Evolutionary conservation across 2,888 invertebrate genomes (phyloP).

Genomic region (Melolontha melolontha): DNA sequence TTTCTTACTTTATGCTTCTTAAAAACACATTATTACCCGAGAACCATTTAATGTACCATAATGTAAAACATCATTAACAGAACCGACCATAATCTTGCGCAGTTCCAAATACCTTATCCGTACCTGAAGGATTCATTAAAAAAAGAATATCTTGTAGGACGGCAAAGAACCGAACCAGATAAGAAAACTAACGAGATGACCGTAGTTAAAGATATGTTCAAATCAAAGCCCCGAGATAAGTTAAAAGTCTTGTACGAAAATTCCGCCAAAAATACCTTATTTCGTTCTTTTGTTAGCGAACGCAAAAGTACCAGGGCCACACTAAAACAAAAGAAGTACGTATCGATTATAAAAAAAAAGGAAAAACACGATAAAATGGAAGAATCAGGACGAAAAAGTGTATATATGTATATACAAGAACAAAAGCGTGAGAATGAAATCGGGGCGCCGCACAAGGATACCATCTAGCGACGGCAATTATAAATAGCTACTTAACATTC

Average conservation of each 20-base stretch:
- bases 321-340: too few species aligned
- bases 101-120: neutral
- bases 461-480: slow-evolving; percentile 58
- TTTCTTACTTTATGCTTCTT: too few species aligned
- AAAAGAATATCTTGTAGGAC: slow-evolving; percentile 5
- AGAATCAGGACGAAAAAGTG: slow-evolving; percentile 1
- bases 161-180: slow-evolving; percentile 29
- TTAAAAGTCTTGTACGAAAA: slow-evolving; percentile 63
- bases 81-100: slow-evolving; percentile 8
- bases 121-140: slow-evolving; percentile 25
- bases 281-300: slow-evolving; percentile 12
- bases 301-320: neutral
- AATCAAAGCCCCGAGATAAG: slow-evolving; percentile 57
- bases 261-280: slow-evolving; percentile 62
- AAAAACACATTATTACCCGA: too few species aligned
- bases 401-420: neutral
- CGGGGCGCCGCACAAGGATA: slow-evolving; percentile 52
- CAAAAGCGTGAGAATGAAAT: slow-evolving; percentile 57
- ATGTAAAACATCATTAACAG: too few species aligned
- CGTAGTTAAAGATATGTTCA: slow-evolving; percentile 28
- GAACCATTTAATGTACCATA: too few species aligned
- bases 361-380: too few species aligned
- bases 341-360: too few species aligned
- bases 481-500: slow-evolving; percentile 65
- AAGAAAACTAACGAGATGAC: slow-evolving; percentile 37